Base-by-base conservation (phyloP, 2,888 invertebrate genomes). In the Drosophila neutralis region DNA sequence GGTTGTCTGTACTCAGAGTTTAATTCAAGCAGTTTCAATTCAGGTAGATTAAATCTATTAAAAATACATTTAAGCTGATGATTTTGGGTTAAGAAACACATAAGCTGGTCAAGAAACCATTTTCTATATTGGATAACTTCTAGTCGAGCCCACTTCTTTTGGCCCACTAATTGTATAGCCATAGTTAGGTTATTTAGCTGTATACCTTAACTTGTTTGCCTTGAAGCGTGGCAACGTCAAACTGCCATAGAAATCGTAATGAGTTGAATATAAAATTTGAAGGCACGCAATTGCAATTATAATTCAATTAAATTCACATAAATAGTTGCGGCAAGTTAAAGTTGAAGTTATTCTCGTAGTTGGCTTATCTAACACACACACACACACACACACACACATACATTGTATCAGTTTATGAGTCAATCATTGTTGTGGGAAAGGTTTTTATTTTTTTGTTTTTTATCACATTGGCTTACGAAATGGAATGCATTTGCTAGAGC, bases 191-290 rank as follows among this genome's bases (percentile, higher is more conserved):
- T 52, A 21, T 36, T 45, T 54, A 48, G 36, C 52, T 11, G 11
- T 58, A 62, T 52, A 64, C 64, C 77, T 72, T 69, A 73, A 72
- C 80, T 56, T 54, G 87, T 45, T 83, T 67, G 67, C 77, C 80
- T 72, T 83, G 67, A 29, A 76, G 53, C 69, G 66, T 67, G 69
- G 58, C 56, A 52, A 59, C 11, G 53, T 31, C n/a, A 15, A 21
- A 13, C 18, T 42, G 18, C 62, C 51, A 65, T 54, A 8, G 31
- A n/a, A 36, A 31, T 24, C 24, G n/a, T 15, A 57, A 52, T 42
- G 24, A n/a, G 10, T 59, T 42, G 6, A 62, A 76, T 53, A 65
- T 36, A 2, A 35, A 74, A 66, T 57, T 63, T 15, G 0, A 4
- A 15, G 24, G 24, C 45, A 24, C 15, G 29, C 56, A 69, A 31